Conservation (phyloP, 2,797 vertebrate genomes). For the Acrossocheilus fasciatus region DNA sequence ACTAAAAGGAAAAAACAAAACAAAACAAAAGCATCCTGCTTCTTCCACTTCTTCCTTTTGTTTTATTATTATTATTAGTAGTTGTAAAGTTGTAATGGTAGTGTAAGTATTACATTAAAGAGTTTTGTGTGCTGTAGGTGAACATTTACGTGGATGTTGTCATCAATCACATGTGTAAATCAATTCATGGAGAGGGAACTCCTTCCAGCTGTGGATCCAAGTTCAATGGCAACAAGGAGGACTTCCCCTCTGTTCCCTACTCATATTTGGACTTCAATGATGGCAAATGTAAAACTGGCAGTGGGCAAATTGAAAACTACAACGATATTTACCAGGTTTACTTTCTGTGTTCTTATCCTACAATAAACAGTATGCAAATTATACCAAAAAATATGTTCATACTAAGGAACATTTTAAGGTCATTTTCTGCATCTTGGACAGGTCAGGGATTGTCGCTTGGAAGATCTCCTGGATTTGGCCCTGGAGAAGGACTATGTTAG, state of each 20-base stretch:
- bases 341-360: not conserved
- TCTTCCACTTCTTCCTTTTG: too few relatives aligned
- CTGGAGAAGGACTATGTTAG: conserved; percentile 86
- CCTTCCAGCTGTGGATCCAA: conserved; percentile 88
- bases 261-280: conserved; percentile 88
- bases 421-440: conserved; percentile 55
- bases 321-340: not conserved
- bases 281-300: conserved; percentile 82
- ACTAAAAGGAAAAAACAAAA: too few relatives aligned
- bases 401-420: not conserved
- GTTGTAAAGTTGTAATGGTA: not conserved
- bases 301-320: not conserved
- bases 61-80: too few relatives aligned
- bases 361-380: not conserved
- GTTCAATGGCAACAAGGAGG: conserved; percentile 77
- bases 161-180: conserved; percentile 92
- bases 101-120: not conserved
- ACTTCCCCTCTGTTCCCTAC: conserved; percentile 87
- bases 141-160: conserved; percentile 90
- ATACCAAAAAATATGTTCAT: not conserved
- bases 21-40: too few relatives aligned
- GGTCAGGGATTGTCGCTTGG: conserved; percentile 87
- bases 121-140: conserved; percentile 78
- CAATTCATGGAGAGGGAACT: conserved; percentile 75
- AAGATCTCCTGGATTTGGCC: conserved; percentile 85